Evolutionary conservation across 1,140 invertebrate species (phyloP), one percentile per base, ranked within the genome.

Genomic region (Trichonephila clavipes): DNA sequence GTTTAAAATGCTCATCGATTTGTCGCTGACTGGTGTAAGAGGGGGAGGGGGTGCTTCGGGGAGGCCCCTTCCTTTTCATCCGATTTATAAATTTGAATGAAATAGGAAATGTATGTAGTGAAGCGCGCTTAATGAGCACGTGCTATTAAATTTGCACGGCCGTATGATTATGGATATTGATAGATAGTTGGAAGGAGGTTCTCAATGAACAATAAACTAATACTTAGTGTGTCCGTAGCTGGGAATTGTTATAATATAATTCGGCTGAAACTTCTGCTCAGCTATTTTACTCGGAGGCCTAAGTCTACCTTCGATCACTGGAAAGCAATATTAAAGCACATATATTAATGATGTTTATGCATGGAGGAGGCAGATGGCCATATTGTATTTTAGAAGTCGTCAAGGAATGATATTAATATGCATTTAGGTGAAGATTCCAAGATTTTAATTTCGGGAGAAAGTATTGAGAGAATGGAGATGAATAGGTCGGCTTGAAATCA

Each of bases 141-240:
- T 92, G 90, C 82, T 86, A 92, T 92, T 92, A 92, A 92, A 92
- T 92, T 86, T 85, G 90, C 82, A 92, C 58, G 81, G 90, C 5
- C 18, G 7, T n/a, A 19, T 66, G 61, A 69, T 85, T 85, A 86
- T 66, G 90, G 82, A 86, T 69, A 92, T 90, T 62, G 89, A 64
- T 83, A 90, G 88, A 90, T 77, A 44, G 14, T 77, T 51, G 77
- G 77, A 62, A 61, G n/a, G 69, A 28, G 51, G 51, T 51, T 51
- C n/a, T 58, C 61, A n/a, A 62, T 62, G 83, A 86, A 86, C 51
- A 28, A 86, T 59, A 59, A 86, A 86, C 51, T 62, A 86, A 86
- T 61, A 61, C 51, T 62, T 86, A 28, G 28, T 86, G 83, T 34
- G n/a, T 14, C 59, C 59, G 12, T 72, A 72, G 24, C 24, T 28